These are phyloP conservation scores for Trogon melanurus DNA, from an alignment of 2,113 vertebrate species.

Conservation along the genomic window DNA sequence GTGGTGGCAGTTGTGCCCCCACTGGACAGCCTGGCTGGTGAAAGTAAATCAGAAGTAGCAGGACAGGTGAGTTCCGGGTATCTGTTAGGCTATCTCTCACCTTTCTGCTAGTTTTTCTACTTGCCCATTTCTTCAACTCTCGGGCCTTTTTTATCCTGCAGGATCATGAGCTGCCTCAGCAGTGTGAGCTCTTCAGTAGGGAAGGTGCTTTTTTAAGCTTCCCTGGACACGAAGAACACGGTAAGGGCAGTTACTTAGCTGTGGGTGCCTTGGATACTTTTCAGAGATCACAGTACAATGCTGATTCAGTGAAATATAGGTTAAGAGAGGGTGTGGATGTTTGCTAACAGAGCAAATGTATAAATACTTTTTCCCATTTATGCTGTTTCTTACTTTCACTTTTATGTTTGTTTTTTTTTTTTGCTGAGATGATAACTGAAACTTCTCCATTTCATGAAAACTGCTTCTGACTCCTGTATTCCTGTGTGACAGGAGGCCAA, in stretches of 20 bases:
- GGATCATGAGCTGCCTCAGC: not conserved
- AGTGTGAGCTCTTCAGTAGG: not conserved
- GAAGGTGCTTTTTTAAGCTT: not conserved
- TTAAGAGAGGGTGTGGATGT: accelerated
- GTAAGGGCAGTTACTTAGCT: not conserved
- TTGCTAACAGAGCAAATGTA: not conserved
- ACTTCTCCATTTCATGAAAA: not conserved
- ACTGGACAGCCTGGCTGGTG: not conserved
- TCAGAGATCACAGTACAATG: not conserved
- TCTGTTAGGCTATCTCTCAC: not conserved
- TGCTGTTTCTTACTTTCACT: not conserved
- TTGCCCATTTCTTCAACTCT: not conserved
- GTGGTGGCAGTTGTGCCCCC: not conserved
- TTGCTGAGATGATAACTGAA: not conserved
- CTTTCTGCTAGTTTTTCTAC: not conserved
- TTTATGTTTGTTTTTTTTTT: not conserved
- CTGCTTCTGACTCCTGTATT: not conserved
- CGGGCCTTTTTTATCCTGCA: not conserved
- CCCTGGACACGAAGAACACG: not conserved
- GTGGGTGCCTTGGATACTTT: not conserved
- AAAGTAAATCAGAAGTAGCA: not conserved
- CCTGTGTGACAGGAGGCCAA: no score
- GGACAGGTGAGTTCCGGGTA: slow-evolving; percentile 10
- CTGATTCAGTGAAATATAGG: not conserved
- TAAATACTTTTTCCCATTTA: not conserved